Evolutionary conservation across 2,797 vertebrate genomes (phyloP).

Genomic region (Sparidentex hasta): DNA sequence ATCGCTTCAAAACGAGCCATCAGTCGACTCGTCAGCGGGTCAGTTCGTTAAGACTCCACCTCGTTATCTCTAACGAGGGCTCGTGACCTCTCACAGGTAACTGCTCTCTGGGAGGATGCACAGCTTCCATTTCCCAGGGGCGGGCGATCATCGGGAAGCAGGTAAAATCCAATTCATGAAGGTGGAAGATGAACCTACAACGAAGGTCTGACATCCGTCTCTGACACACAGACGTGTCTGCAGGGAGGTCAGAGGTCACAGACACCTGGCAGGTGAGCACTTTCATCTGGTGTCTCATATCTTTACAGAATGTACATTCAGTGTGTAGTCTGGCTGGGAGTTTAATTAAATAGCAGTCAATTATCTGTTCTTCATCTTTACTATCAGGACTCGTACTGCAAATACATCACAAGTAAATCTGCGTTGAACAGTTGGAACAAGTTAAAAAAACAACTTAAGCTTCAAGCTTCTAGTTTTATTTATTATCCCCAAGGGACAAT

Average conservation of each 20-base stretch:
- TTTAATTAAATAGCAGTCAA: too few species aligned
- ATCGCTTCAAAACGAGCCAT: background rate
- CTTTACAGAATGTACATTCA: too few species aligned
- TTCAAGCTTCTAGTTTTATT: too few species aligned
- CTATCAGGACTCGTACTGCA: background rate
- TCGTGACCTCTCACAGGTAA: background rate
- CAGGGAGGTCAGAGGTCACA: slow-evolving; percentile 9
- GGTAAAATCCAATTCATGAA: background rate
- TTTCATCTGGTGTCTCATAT: background rate
- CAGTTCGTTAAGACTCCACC: background rate
- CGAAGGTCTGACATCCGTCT: background rate
- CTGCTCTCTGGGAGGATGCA: slow-evolving; percentile 8
- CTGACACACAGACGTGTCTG: background rate
- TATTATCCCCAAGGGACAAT: too few species aligned
- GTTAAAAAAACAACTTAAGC: too few species aligned
- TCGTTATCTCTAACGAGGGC: slow-evolving; percentile 26
- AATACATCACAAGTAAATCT: background rate
- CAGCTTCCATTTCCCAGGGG: slow-evolving; percentile 17
- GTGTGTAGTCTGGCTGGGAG: background rate
- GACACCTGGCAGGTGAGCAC: background rate
- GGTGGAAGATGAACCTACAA: background rate
- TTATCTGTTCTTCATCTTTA: background rate
- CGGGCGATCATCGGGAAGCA: background rate
- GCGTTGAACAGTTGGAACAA: too few species aligned
- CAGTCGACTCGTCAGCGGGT: background rate